These are phyloP conservation scores for Caenorhabditis briggsae DNA, from an alignment of 1,140 invertebrate genomes.

Conservation along the genomic window DNA sequence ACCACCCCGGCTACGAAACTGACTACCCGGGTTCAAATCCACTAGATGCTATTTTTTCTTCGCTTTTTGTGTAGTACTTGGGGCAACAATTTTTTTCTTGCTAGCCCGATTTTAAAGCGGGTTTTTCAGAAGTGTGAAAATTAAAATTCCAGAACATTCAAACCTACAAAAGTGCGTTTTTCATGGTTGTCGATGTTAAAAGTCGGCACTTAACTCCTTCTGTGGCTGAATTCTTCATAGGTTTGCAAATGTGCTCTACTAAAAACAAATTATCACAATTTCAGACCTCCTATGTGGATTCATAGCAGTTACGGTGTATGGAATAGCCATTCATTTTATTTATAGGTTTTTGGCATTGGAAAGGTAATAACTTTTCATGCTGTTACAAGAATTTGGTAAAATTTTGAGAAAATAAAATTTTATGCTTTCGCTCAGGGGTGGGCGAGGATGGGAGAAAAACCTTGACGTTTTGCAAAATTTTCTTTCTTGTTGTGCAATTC, in stretches of 20 bases:
- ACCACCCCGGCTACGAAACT: no score
- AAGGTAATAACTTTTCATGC: not conserved
- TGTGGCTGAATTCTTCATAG: not conserved
- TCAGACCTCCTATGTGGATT: not conserved
- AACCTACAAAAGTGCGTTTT: slow-evolving; percentile 25
- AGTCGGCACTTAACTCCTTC: not conserved
- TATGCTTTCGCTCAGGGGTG: no score
- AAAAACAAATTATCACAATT: not conserved
- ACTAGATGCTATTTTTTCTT: no score
- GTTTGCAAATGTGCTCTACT: not conserved
- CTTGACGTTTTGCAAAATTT: no score
- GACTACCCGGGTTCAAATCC: no score
- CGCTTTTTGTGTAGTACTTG: no score
- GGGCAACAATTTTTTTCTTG: no score
- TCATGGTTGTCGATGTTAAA: slow-evolving; percentile 8
- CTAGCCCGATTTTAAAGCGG: not conserved
- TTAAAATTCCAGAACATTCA: not conserved
- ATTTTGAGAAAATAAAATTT: no score
- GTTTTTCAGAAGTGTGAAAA: not conserved
- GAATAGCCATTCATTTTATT: slow-evolving; percentile 29
- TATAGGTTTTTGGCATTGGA: slow-evolving; percentile 12
- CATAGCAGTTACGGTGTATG: not conserved
- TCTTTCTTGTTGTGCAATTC: no score
- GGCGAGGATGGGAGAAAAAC: no score
- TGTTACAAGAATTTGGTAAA: no score